Evolutionary conservation across 2,888 invertebrate genomes (phyloP).

Genomic region (Xestobium rufovillosum): DNA sequence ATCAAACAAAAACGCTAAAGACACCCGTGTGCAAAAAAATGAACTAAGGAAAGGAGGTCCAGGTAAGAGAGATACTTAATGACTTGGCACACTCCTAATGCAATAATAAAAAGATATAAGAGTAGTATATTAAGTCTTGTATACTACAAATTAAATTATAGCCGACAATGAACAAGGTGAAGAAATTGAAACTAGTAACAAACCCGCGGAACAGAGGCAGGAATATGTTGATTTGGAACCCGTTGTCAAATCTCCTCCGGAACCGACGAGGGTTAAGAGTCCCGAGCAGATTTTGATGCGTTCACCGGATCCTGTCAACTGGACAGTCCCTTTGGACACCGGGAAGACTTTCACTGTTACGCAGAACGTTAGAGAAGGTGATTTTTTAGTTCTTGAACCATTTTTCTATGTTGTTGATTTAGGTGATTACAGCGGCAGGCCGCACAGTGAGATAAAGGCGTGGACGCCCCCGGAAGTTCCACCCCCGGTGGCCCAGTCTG

Average conservation of each 20-base stretch:
- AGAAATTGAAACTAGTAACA: constrained; percentile 13
- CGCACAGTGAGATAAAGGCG: constrained; percentile 81
- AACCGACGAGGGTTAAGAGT: constrained; percentile 87
- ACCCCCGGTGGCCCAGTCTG: constrained; percentile 59
- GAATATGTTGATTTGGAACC: constrained; percentile 51
- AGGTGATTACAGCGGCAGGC: constrained; percentile 76
- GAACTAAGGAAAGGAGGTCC: constrained; percentile 36
- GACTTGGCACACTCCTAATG: constrained; percentile 39
- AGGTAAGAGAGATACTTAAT: constrained; percentile 40
- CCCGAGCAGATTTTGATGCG: constrained; percentile 89
- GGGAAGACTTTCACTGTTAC: constrained; percentile 91
- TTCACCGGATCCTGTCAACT: constrained; percentile 90
- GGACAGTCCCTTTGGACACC: constrained; percentile 90
- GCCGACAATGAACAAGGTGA: constrained; percentile 21
- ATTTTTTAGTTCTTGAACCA: neutral
- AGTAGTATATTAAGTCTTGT: constrained; percentile 7
- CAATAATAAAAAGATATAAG: constrained; percentile 6
- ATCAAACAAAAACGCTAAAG: constrained; percentile 37
- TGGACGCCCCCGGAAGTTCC: constrained; percentile 58
- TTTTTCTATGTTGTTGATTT: constrained; percentile 15
- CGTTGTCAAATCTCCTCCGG: constrained; percentile 86
- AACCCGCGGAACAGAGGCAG: constrained; percentile 40
- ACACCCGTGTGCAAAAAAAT: constrained; percentile 38
- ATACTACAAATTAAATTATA: constrained; percentile 11
- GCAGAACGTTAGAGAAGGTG: constrained; percentile 78